These are phyloP conservation scores for Amphipyra berbera DNA, from an alignment of 2,888 invertebrate species.

Conservation along the genomic window DNA sequence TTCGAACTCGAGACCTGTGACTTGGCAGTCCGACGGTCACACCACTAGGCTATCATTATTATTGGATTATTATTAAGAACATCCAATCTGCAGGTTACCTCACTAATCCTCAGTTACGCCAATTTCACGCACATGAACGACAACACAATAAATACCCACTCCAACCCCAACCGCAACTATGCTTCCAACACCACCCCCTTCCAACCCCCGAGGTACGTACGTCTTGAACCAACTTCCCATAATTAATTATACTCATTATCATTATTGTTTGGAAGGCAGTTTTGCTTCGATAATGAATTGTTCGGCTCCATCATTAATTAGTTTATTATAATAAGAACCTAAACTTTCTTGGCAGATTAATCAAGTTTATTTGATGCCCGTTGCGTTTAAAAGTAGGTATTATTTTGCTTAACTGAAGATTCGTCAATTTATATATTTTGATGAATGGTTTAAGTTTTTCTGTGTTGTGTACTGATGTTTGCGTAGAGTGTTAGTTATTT, in stretches of 20 bases:
- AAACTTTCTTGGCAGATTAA: constrained; percentile 86
- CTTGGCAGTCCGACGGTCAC: too few species aligned
- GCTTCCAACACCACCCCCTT: constrained; percentile 60
- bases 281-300: constrained; percentile 90
- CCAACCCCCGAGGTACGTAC: constrained; percentile 78
- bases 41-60: too few species aligned
- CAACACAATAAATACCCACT: constrained; percentile 57
- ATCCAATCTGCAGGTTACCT: too few species aligned
- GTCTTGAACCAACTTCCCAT: constrained; percentile 89
- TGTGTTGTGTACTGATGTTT: neutral
- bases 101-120: too few species aligned
- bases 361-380: constrained; percentile 87
- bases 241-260: constrained; percentile 90
- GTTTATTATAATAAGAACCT: constrained; percentile 89
- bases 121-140: too few species aligned
- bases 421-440: constrained; percentile 56
- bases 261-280: constrained; percentile 90
- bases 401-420: constrained; percentile 56
- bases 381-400: constrained; percentile 72
- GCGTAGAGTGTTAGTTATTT: too few species aligned
- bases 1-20: too few species aligned
- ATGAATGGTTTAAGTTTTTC: constrained; percentile 50
- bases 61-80: too few species aligned
- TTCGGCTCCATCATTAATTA: constrained; percentile 89
- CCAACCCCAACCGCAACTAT: constrained; percentile 58